Conservation (phyloP, 2,113 vertebrate species). For the Miniopterus natalensis region DNA sequence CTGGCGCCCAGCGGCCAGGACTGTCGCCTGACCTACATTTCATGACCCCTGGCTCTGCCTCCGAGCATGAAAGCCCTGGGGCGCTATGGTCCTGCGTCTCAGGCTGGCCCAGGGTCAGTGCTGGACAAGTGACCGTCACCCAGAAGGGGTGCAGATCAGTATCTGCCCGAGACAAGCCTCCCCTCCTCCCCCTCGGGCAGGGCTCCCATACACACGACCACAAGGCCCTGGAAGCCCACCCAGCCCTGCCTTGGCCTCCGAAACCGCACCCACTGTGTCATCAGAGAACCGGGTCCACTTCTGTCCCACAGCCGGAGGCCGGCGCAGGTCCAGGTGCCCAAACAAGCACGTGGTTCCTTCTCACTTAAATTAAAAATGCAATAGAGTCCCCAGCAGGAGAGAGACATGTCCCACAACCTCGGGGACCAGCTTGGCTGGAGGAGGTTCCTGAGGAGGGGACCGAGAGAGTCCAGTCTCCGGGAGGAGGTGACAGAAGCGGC, state of each 20-base stretch:
- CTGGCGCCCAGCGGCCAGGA: neutral
- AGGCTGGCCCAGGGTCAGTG: neutral
- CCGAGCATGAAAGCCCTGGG: neutral
- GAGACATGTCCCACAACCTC: rapidly evolving
- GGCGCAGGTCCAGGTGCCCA: neutral
- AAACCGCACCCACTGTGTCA: rapidly evolving
- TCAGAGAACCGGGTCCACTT: neutral
- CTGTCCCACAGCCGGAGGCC: no score
- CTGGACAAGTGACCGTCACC: neutral
- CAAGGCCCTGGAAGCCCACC: neutral
- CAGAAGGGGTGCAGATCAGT: rapidly evolving
- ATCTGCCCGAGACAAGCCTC: neutral
- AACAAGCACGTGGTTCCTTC: rapidly evolving
- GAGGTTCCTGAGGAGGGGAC: neutral
- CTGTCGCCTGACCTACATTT: rapidly evolving
- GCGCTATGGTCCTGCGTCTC: neutral
- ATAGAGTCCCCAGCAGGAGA: neutral
- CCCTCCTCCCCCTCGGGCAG: no score
- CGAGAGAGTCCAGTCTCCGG: neutral
- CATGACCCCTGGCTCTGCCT: rapidly evolving
- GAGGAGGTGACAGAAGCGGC: neutral
- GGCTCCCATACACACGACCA: neutral
- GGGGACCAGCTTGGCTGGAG: neutral
- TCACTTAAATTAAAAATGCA: neutral
- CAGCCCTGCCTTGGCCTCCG: no score